Percentiles rank a stretch among this genome's conserved stretches.
phyloP scores from a whole-genome alignment of 2,113 vertebrate genomes.

The Cariama cristata region DNA sequence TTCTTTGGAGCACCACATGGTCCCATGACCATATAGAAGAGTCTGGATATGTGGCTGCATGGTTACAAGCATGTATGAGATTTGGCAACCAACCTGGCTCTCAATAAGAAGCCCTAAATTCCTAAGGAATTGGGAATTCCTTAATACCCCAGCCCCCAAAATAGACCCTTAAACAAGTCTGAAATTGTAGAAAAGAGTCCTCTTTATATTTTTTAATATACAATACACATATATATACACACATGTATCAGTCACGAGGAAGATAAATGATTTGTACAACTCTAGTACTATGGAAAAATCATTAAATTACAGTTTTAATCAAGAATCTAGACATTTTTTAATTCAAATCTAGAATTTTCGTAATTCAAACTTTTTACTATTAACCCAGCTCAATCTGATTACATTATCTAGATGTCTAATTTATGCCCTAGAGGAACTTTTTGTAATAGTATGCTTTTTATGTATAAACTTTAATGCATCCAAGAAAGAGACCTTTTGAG shows the following conservation, averaged over 20 bases:
- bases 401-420: neutral
- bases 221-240: neutral
- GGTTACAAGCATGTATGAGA: neutral
- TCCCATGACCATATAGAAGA: neutral
- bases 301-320: neutral
- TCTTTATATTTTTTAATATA: neutral
- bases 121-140: neutral
- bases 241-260: fast-evolving
- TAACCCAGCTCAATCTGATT: neutral
- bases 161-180: neutral
- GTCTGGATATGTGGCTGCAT: neutral
- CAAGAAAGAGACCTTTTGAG: neutral
- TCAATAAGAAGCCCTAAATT: neutral
- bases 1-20: neutral
- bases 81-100: neutral
- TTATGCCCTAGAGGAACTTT: neutral
- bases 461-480: neutral
- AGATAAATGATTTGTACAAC: neutral
- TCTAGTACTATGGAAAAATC: neutral
- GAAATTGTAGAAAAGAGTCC: neutral
- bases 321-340: neutral
- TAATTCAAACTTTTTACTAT: neutral
- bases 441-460: neutral
- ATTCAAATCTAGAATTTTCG: neutral
- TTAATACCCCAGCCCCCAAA: neutral